These are phyloP conservation scores for Pogoniulus pusillus DNA, from an alignment of 2,797 vertebrate species.

Conservation along the genomic window DNA sequence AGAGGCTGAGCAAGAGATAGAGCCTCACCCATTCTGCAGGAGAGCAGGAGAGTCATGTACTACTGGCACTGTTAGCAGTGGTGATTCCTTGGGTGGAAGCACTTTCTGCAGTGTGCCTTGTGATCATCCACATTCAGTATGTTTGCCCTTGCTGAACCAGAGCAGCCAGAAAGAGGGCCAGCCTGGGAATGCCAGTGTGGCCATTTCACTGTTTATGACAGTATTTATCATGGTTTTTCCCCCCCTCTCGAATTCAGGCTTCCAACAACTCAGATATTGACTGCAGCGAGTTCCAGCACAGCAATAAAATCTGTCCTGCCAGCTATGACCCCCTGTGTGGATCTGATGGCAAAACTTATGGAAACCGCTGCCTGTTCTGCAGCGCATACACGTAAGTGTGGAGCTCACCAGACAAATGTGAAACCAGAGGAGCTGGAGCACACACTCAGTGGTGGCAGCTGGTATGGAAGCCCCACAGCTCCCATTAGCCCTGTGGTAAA, in stretches of 20 bases:
- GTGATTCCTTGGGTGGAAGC: not conserved
- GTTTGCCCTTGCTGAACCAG: not conserved
- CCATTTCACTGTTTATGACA: not conserved
- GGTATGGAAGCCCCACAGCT: not conserved
- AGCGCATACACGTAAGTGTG: not conserved
- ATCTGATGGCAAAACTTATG: slow-evolving; percentile 15
- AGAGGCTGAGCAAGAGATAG: not conserved
- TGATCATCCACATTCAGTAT: not conserved
- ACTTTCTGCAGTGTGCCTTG: not conserved
- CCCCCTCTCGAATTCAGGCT: not conserved
- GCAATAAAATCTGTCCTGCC: fast-evolving
- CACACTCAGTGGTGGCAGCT: fast-evolving
- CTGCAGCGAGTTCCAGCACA: not conserved
- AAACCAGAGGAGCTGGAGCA: not conserved
- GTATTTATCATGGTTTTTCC: not conserved
- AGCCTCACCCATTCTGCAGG: not conserved
- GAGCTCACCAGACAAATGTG: fast-evolving
- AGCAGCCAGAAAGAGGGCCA: not conserved
- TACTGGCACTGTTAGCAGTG: not conserved
- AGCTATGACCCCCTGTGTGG: not conserved
- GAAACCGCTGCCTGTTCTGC: slow-evolving; percentile 52
- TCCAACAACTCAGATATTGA: not conserved
- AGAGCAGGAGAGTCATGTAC: not conserved
- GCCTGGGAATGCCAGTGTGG: not conserved
- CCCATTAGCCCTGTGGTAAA: not conserved